Evolutionary conservation across 1,140 invertebrate genomes (phyloP).

Genomic region (Caenorhabditis inopinata): DNA sequence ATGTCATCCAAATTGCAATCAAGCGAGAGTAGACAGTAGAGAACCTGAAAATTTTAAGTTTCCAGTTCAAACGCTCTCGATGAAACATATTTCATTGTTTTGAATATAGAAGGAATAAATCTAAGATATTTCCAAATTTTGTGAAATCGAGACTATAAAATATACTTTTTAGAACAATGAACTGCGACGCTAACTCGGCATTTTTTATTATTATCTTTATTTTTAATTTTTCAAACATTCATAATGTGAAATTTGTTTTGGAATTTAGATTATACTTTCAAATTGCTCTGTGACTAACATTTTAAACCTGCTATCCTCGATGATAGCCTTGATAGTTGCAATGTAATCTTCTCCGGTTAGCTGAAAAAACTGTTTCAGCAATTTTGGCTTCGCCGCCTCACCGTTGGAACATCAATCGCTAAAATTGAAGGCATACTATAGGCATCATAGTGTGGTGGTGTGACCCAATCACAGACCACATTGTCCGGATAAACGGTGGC

Average conservation of each 20-base stretch:
- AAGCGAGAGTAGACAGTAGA: constrained; percentile 37
- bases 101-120: too few relatives aligned
- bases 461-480: constrained; percentile 34
- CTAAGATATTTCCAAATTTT: too few relatives aligned
- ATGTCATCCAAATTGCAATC: constrained; percentile 39
- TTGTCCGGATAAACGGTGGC: constrained; percentile 39
- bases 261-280: background rate
- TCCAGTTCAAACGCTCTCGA: too few relatives aligned
- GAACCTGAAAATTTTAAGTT: constrained; percentile 37
- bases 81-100: too few relatives aligned
- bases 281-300: constrained; percentile 32
- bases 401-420: constrained; percentile 27
- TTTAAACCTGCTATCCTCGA: constrained; percentile 30
- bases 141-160: too few relatives aligned
- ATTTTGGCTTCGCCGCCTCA: background rate
- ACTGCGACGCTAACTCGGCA: too few relatives aligned
- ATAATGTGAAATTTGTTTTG: background rate
- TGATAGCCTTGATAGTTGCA: constrained; percentile 25
- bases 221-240: background rate
- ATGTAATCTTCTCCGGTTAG: constrained; percentile 35
- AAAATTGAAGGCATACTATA: constrained; percentile 41
- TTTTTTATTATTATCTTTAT: too few relatives aligned
- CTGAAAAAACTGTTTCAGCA: background rate
- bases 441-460: constrained; percentile 39
- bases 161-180: too few relatives aligned